Conservation (phyloP, 2,113 vertebrate species). For the Centropristis striata region DNA sequence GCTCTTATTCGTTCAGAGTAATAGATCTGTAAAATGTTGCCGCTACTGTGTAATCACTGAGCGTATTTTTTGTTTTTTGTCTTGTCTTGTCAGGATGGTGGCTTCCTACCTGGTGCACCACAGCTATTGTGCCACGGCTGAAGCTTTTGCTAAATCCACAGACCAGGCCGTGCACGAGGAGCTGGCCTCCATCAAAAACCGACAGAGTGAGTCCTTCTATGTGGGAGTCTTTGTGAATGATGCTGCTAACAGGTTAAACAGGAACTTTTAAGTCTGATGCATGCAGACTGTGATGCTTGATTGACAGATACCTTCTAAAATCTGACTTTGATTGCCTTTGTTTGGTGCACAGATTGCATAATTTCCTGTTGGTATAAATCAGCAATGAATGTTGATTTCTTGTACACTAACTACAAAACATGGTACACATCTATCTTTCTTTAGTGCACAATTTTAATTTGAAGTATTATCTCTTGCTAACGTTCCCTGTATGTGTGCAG, state of each 20-base stretch:
- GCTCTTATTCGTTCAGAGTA: neutral
- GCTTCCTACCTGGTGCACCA: slow-evolving; percentile 99
- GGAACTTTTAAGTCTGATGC: neutral
- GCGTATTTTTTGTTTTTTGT: neutral
- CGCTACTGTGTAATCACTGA: no score
- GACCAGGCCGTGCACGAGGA: slow-evolving; percentile 99
- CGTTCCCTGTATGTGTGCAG: slow-evolving; percentile 78
- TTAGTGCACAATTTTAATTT: no score
- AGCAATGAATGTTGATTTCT: no score
- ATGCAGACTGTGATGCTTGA: no score
- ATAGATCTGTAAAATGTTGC: neutral
- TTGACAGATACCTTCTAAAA: no score
- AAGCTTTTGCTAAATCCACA: slow-evolving; percentile 98
- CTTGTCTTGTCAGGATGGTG: slow-evolving; percentile 91
- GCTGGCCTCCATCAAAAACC: slow-evolving; percentile 98
- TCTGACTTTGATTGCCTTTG: no score
- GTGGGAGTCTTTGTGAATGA: neutral
- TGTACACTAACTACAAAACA: no score
- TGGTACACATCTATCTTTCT: no score
- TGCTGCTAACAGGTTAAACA: neutral
- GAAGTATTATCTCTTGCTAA: neutral
- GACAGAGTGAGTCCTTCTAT: slow-evolving; percentile 92
- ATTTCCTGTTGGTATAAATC: no score
- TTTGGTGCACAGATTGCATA: no score
- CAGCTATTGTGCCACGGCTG: slow-evolving; percentile 98